Evolutionary conservation across 2,888 invertebrate species (phyloP).

Genomic region (Tenthredo mesomela): DNA sequence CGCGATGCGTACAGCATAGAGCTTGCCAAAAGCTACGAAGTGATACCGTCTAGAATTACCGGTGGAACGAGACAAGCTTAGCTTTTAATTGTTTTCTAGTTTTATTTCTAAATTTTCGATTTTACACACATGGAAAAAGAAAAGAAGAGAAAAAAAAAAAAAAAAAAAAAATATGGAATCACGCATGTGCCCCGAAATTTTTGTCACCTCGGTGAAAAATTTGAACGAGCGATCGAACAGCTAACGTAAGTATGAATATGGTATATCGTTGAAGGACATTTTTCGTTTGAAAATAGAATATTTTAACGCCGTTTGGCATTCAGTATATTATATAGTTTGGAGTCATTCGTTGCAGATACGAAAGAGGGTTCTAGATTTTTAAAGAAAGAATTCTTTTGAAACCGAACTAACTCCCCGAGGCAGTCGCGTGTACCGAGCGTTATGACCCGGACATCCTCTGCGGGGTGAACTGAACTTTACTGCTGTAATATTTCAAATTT

Average conservation of each 20-base stretch:
- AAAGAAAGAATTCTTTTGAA: conserved; percentile 54
- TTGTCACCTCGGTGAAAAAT: neutral
- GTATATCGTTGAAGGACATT: conserved; percentile 22
- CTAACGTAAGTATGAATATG: neutral
- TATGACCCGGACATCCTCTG: conserved; percentile 75
- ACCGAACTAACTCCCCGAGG: conserved; percentile 63
- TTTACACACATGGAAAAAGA: neutral
- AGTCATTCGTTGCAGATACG: conserved; percentile 28
- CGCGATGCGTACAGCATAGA: conserved; percentile 11
- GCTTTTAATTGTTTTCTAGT: neutral
- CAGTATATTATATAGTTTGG: neutral
- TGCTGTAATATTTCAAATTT: conserved; percentile 75
- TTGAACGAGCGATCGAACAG: neutral
- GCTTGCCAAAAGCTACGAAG: conserved; percentile 40
- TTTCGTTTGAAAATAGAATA: conserved; percentile 16
- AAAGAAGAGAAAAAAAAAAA: neutral
- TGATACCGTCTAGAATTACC: conserved; percentile 5
- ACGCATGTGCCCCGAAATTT: neutral
- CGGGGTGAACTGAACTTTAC: conserved; percentile 62
- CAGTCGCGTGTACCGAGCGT: conserved; percentile 66
- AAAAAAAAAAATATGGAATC: neutral
- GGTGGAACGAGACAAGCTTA: neutral
- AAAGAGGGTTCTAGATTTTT: conserved; percentile 40
- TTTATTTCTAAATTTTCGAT: conserved; percentile 6
- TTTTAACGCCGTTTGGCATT: neutral